These are phyloP conservation scores for Probaryconus sp. DNA, from an alignment of 1,140 invertebrate genomes.

Conservation along the genomic window DNA sequence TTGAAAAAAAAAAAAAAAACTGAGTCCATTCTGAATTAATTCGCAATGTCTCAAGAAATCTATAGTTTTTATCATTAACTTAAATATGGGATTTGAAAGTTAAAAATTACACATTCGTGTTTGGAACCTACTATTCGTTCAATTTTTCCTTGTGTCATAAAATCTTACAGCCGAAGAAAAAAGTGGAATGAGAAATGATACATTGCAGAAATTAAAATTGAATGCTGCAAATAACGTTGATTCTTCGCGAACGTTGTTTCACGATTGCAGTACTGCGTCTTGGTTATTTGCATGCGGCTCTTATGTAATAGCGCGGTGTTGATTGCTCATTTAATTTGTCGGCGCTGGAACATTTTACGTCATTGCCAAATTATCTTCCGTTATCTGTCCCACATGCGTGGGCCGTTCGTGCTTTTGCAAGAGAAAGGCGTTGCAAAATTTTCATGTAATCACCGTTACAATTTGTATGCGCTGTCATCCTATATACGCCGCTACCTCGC, in stretches of 20 bases:
- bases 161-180: background rate
- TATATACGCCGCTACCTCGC: slow-evolving; percentile 39
- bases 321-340: slow-evolving; percentile 47
- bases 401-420: slow-evolving; percentile 49
- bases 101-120: no score
- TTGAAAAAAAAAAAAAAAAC: no score
- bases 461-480: slow-evolving; percentile 52
- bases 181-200: background rate
- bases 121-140: no score
- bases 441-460: slow-evolving; percentile 60
- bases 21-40: no score
- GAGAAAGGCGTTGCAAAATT: slow-evolving; percentile 61
- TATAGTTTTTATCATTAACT: no score
- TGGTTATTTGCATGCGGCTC: background rate
- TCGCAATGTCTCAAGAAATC: no score
- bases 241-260: background rate
- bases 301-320: slow-evolving; percentile 38
- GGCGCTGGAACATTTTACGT: slow-evolving; percentile 51
- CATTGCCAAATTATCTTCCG: slow-evolving; percentile 61
- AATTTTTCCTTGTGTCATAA: background rate
- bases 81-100: no score
- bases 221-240: background rate
- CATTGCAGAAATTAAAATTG: background rate
- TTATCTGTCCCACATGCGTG: slow-evolving; percentile 60
- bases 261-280: slow-evolving; percentile 4